These are phyloP conservation scores for Drosophila subpulchrella DNA, from an alignment of 1,140 invertebrate species.

Conservation along the genomic window DNA sequence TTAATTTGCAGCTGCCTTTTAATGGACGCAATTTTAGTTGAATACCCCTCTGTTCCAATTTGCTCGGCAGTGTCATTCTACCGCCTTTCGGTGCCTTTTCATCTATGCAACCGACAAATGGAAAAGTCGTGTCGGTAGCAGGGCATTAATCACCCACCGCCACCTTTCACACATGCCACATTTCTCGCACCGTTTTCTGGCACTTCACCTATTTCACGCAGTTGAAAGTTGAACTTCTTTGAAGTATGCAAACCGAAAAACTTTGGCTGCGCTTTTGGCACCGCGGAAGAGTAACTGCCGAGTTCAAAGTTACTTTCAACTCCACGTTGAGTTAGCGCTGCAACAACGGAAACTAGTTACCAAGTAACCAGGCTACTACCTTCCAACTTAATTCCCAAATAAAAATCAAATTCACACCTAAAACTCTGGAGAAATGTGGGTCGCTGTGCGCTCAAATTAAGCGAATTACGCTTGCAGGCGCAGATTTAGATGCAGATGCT, in stretches of 20 bases:
- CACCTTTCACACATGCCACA: slow-evolving; percentile 33
- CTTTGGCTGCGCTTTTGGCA: slow-evolving; percentile 26
- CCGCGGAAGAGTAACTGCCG: slow-evolving; percentile 38
- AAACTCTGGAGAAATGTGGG: slow-evolving; percentile 35
- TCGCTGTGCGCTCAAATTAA: slow-evolving; percentile 44
- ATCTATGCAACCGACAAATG: slow-evolving; percentile 34
- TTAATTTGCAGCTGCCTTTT: slow-evolving; percentile 60
- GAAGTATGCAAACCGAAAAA: slow-evolving; percentile 34
- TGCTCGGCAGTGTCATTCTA: slow-evolving; percentile 2
- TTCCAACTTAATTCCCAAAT: background rate
- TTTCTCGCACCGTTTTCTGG: slow-evolving; percentile 27
- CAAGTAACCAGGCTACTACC: background rate
- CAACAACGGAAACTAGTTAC: slow-evolving; percentile 41
- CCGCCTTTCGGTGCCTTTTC: slow-evolving; percentile 21
- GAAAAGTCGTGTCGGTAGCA: slow-evolving; percentile 35
- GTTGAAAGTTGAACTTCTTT: slow-evolving; percentile 28
- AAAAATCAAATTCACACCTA: slow-evolving; percentile 15
- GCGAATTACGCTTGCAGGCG: slow-evolving; percentile 40
- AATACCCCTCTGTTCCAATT: slow-evolving; percentile 30
- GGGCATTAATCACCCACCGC: slow-evolving; percentile 33
- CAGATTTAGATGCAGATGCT: slow-evolving; percentile 8
- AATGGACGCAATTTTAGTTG: slow-evolving; percentile 33
- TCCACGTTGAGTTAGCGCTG: background rate
- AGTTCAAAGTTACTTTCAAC: slow-evolving; percentile 36
- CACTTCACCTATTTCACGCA: slow-evolving; percentile 19